These are phyloP conservation scores for Eleutherodactylus coqui DNA, from an alignment of 2,797 vertebrate genomes.

Conservation along the genomic window DNA sequence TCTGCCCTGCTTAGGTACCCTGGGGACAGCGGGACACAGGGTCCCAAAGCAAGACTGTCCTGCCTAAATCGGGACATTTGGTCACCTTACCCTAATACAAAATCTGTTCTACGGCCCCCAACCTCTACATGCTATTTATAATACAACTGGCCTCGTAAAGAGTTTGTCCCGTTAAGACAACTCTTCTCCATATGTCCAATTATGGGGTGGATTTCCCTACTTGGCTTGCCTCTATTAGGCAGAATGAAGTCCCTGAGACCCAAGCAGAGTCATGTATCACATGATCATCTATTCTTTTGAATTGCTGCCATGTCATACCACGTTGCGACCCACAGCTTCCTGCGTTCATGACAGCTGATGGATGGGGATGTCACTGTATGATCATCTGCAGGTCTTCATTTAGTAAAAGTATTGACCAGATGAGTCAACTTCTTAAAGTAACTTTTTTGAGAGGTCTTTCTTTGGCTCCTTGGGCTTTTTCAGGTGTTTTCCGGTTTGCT, in stretches of 20 bases:
- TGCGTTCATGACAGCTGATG: background rate
- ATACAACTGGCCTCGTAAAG: background rate
- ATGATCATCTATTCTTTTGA: background rate
- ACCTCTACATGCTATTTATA: background rate
- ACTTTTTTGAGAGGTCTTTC: too few relatives aligned
- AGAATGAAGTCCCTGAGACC: background rate
- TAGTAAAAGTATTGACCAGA: background rate
- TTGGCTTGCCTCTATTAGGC: too few relatives aligned
- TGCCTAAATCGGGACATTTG: too few relatives aligned
- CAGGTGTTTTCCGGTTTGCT: too few relatives aligned
- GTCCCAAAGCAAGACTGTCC: too few relatives aligned
- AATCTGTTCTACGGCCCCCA: background rate
- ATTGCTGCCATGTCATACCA: background rate
- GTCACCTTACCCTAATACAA: background rate
- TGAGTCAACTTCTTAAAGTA: background rate
- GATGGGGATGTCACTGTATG: background rate
- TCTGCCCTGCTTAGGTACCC: too few relatives aligned
- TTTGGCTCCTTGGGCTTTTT: too few relatives aligned
- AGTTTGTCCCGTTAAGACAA: background rate
- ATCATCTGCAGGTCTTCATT: background rate
- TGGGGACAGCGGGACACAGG: too few relatives aligned
- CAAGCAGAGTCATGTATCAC: background rate
- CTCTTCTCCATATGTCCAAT: background rate
- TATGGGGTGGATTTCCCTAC: too few relatives aligned
- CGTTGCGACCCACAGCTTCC: background rate